These are phyloP conservation scores for Myotis myotis DNA, from an alignment of 2,797 vertebrate species.

Conservation along the genomic window DNA sequence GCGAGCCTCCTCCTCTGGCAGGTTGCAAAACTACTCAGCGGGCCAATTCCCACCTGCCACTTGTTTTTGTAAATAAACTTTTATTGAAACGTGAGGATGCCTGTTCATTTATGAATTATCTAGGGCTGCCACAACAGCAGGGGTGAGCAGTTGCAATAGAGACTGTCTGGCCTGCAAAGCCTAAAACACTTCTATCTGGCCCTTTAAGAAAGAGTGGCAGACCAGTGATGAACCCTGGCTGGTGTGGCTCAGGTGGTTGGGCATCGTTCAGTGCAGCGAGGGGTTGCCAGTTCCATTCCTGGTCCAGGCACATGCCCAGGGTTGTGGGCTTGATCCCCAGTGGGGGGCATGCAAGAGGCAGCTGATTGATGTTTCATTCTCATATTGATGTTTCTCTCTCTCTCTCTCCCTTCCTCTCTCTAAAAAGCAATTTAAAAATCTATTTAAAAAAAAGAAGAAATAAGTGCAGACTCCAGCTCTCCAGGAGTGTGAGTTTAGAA, in stretches of 20 bases:
- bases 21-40: background rate
- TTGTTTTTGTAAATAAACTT: slow-evolving; percentile 7
- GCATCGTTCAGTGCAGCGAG: too few relatives aligned
- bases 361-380: too few relatives aligned
- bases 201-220: background rate
- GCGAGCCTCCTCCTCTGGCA: background rate
- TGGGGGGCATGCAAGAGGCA: too few relatives aligned
- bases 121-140: background rate
- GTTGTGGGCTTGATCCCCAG: too few relatives aligned
- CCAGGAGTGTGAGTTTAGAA: background rate
- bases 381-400: too few relatives aligned
- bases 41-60: background rate
- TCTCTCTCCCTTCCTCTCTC: too few relatives aligned
- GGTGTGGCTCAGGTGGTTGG: too few relatives aligned
- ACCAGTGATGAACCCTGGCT: too few relatives aligned
- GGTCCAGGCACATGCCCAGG: too few relatives aligned
- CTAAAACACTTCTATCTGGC: background rate
- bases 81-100: background rate
- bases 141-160: background rate
- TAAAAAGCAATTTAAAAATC: too few relatives aligned
- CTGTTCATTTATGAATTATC: background rate
- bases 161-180: background rate
- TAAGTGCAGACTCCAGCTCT: background rate
- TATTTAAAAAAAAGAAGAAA: too few relatives aligned
- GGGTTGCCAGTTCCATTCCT: too few relatives aligned